Base-by-base conservation (phyloP, 2,888 invertebrate species). In the Ormyrus nitidulus region DNA sequence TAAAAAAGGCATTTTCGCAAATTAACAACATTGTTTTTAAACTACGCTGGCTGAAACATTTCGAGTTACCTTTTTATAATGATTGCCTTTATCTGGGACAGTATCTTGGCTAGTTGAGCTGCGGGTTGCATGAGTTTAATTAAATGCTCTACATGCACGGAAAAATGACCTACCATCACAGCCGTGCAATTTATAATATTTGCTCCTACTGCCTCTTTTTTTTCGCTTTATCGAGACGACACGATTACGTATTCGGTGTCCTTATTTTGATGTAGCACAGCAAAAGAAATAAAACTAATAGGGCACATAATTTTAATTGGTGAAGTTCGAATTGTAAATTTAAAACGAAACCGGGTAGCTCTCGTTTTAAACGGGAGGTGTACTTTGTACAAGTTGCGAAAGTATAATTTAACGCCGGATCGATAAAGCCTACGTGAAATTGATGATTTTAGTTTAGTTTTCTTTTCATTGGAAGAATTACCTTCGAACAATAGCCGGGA, bases 51-150 rank as follows among this genome's bases (percentile, higher is more conserved):
- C 11, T 64, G 19, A 19, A 19, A 19, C 19, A 19, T 19, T 19
- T 19, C 19, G 19, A 19, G 19, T 19, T 19, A 8, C 62, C 34
- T 61, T 61, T 61, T 9, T n/a, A 46, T 8, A 48, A 48, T n/a
- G n/a, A 64, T 64, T 13, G 11, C 19, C 13, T 53, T n/a, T 72
- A 62, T 61, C 62, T 53, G 7, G 13, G 53, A 13, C 8, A n/a
- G 53, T 64, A 72, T 72, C 72, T 72, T 34, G 11, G 48, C 19
- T 53, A 11, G 49, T 46, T 53, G 46, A 72, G 54, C 62, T 10
- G 19, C n/a, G 62, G 53, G 62, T 72, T 54, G 72, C 54, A 53
- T 64, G 62, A 64, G 9, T 54, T 72, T 62, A 72, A 72, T 72
- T 72, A 62, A 72, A 72, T 64, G 51, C 34, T 72, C 61, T 62